A percentile compares a stretch with the other conserved stretches of the same genome.
These are phyloP conservation scores for Vanessa cardui DNA, from an alignment of 2,888 invertebrate genomes.

Conservation along the genomic window DNA sequence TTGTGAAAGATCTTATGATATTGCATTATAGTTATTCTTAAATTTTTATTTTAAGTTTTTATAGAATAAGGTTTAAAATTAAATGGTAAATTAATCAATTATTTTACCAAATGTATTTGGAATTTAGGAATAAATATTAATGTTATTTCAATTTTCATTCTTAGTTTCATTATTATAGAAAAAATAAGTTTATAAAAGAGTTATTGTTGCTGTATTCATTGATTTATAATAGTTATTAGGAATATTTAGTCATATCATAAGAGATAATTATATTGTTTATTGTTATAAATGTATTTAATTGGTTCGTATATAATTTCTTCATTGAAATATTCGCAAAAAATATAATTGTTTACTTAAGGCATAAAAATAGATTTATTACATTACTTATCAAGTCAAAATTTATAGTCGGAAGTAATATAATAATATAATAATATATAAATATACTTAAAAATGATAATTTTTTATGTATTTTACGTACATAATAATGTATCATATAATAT, in stretches of 20 bases:
- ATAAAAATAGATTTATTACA: no score
- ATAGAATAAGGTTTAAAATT: neutral
- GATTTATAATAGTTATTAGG: neutral
- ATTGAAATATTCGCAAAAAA: no score
- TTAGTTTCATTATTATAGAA: neutral
- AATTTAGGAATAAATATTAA: neutral
- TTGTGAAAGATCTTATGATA: no score
- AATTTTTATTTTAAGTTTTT: neutral
- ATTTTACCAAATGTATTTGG: neutral
- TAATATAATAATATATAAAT: no score
- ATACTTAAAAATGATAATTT: no score
- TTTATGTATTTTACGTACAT: no score
- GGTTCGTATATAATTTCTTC: neutral
- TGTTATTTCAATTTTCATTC: neutral
- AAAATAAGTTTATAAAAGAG: neutral
- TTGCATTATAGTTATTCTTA: no score
- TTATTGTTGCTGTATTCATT: conserved; percentile 4
- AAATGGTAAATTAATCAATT: neutral
- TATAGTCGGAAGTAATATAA: no score
- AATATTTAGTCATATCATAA: conserved; percentile 10
- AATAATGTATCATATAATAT: no score
- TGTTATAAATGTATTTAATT: neutral
- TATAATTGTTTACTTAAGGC: no score
- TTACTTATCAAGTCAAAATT: no score
- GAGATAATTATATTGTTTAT: conserved; percentile 1